Conservation (phyloP, 2,888 invertebrate species). For the Archips crataeganus region DNA sequence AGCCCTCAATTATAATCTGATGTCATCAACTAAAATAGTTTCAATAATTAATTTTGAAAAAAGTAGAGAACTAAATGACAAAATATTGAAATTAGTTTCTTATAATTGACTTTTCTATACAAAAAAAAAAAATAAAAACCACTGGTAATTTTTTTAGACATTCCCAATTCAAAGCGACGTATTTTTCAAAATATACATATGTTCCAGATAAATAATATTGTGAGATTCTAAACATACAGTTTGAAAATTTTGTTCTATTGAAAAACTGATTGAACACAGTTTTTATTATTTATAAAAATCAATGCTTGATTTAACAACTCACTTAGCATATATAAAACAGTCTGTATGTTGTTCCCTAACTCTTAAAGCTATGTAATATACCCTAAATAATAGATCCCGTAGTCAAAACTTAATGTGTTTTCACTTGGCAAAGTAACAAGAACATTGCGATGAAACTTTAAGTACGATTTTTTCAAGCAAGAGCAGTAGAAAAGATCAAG, state of each 20-base stretch:
- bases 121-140: too few relatives aligned
- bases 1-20: too few relatives aligned
- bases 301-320: constrained; percentile 10
- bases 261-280: not conserved
- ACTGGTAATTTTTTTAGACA: too few relatives aligned
- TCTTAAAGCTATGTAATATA: constrained; percentile 59
- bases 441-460: not conserved
- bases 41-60: too few relatives aligned
- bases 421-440: constrained; percentile 52
- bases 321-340: constrained; percentile 57
- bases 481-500: too few relatives aligned
- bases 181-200: too few relatives aligned
- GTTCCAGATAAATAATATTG: constrained; percentile 12
- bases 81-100: too few relatives aligned
- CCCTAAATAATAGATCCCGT: constrained; percentile 59
- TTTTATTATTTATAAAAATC: not conserved
- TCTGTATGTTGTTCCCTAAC: constrained; percentile 64
- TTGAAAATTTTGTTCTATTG: constrained; percentile 1
- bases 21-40: too few relatives aligned
- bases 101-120: too few relatives aligned
- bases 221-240: constrained; percentile 32
- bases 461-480: too few relatives aligned
- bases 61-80: too few relatives aligned
- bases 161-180: too few relatives aligned
- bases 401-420: constrained; percentile 52